A percentile compares a stretch with the other conserved stretches of the same genome.
Conservation (phyloP, 2,797 vertebrate species). For the Coccyzus lansbergi region DNA sequence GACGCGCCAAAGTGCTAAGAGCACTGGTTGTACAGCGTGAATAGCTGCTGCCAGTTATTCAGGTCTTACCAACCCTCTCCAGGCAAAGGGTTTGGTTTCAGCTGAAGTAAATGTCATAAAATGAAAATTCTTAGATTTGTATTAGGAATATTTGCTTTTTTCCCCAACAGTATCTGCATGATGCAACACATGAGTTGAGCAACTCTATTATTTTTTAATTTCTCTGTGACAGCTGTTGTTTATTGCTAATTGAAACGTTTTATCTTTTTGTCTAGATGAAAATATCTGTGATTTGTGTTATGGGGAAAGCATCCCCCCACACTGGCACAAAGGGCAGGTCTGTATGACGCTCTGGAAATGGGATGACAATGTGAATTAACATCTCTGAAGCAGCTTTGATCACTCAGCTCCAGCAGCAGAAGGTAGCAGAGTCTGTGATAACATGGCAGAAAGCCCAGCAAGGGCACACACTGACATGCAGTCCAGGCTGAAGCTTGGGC, state of each 20-base stretch:
- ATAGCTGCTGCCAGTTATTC: not conserved
- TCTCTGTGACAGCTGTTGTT: constrained; percentile 19
- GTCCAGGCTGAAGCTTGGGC: not conserved
- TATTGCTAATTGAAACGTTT: constrained; percentile 33
- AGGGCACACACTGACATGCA: rapidly evolving
- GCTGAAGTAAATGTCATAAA: not conserved
- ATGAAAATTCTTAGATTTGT: not conserved
- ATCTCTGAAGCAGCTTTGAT: not conserved
- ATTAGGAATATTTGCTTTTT: not conserved
- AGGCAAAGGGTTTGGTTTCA: not conserved
- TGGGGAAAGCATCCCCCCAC: not conserved
- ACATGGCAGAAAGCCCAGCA: not conserved
- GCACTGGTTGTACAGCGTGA: rapidly evolving
- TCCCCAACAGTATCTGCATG: not conserved
- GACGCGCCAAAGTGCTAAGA: rapidly evolving
- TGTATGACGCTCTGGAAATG: not conserved
- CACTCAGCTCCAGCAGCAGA: not conserved
- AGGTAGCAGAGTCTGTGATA: not conserved
- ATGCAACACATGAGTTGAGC: not conserved
- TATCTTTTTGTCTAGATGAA: constrained; percentile 13
- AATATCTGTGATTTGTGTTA: not conserved
- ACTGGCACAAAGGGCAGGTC: not conserved
- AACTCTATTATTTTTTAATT: constrained; percentile 41
- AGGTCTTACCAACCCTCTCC: rapidly evolving
- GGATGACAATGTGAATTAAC: not conserved